Evolutionary conservation across 2,888 invertebrate species (phyloP).

Genomic region (Diarsia brunnea): DNA sequence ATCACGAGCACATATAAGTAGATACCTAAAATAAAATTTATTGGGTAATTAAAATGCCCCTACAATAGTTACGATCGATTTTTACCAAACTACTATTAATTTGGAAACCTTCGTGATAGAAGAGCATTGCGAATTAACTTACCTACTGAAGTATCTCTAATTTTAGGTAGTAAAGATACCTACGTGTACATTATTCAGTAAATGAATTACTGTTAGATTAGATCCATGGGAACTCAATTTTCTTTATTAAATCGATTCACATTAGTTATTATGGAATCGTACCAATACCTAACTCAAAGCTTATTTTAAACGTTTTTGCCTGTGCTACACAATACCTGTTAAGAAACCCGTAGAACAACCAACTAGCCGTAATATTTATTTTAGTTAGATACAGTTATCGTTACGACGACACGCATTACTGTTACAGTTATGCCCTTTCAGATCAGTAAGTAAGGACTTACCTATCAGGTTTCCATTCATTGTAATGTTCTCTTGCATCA

Average conservation of each 20-base stretch:
- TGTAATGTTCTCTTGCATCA: background rate
- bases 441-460: no score
- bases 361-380: background rate
- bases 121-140: background rate
- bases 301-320: background rate
- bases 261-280: background rate
- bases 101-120: background rate
- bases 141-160: background rate
- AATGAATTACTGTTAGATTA: background rate
- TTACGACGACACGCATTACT: background rate
- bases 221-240: background rate
- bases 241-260: background rate
- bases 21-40: background rate
- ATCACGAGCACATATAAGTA: no score
- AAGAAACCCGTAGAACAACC: no score
- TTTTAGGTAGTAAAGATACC: background rate
- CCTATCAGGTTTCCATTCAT: background rate
- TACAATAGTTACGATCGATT: constrained; percentile 7
- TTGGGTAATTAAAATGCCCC: constrained; percentile 6
- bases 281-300: background rate
- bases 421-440: background rate
- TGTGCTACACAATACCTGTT: no score
- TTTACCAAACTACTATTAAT: background rate
- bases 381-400: background rate
- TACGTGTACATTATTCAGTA: background rate